Base-by-base conservation (phyloP, 2,888 invertebrate species). In the Ophion obscuratus region DNA sequence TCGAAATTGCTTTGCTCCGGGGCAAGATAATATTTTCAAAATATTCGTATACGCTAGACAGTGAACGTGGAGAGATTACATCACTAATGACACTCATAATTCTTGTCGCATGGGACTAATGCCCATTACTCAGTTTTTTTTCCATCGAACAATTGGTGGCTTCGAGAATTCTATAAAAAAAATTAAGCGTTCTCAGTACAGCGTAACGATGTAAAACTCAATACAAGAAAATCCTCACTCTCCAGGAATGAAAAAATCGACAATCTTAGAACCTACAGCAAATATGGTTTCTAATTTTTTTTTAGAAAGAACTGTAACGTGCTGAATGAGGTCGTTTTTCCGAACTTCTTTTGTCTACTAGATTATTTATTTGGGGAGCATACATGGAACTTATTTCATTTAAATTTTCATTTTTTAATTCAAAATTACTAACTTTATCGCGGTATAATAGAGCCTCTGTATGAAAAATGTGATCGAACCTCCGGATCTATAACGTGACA, bases 221-320 rank as follows among this genome's bases (percentile, higher is more conserved):
- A 53, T 17, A 17, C 17, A 53, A 53, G 5, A 53, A 53, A 53
- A 14, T 14, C 53, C 53, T 17, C 53, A 53, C 53, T 53, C 53
- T 14, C 17, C 53, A 17, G 53, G 17, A 2, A 53, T 17, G 3
- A 53, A 53, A 53, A 53, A 17, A 47, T 70, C 27, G 14, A 5
- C 14, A 17, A 27, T 6, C 2, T 53, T 47, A 7, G 11, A 24
- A 53, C 27, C 17, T 17, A 14, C 7, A 47, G 9, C 20, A 47
- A 47, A 14, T 17, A 17, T 47, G 17, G 27, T 70, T 40, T 17
- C 70, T 70, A 70, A 70, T 82, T 75, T 73, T 80, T 80, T 83
- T 80, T 2, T 0, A 0, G 31, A 4, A 0, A 31, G 31, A 4
- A 31, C 31, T 31, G 31, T 2, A 31, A 31, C 31, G 2, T 31